Conservation (phyloP, 2,113 vertebrate genomes). For the Etia nguti region DNA sequence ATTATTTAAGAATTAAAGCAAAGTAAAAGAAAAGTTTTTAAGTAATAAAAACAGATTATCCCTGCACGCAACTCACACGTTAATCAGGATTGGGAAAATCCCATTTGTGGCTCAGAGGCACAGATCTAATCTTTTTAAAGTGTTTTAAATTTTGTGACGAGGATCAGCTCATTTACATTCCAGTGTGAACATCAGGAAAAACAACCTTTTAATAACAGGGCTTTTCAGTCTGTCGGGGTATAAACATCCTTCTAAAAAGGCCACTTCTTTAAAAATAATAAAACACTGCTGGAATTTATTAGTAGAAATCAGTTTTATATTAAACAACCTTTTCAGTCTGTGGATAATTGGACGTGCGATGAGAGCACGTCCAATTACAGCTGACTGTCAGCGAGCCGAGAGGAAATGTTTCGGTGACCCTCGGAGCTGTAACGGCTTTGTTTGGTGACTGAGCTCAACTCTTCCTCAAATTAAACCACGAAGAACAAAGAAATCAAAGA, state of each 20-base stretch:
- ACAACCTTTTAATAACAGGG: not conserved
- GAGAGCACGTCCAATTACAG: not conserved
- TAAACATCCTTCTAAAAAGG: accelerated
- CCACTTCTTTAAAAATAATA: not conserved
- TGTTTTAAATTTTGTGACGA: not conserved
- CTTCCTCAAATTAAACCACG: not conserved
- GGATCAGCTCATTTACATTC: accelerated
- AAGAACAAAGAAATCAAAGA: not conserved
- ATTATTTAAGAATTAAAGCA: not conserved
- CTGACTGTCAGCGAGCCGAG: not conserved
- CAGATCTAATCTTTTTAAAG: accelerated
- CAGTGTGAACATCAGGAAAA: not conserved
- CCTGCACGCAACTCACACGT: no score
- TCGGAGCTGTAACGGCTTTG: accelerated
- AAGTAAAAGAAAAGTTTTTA: not conserved
- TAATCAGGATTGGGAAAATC: not conserved
- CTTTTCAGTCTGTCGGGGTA: accelerated
- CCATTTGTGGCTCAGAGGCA: not conserved
- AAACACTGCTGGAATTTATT: not conserved
- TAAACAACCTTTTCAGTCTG: accelerated
- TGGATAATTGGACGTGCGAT: accelerated
- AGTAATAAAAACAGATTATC: not conserved
- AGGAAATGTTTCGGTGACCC: accelerated
- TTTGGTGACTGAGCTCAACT: not conserved
- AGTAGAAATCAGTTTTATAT: accelerated